Conservation (phyloP, 23 tunicate genomes). For the Corella eumyota region DNA sequence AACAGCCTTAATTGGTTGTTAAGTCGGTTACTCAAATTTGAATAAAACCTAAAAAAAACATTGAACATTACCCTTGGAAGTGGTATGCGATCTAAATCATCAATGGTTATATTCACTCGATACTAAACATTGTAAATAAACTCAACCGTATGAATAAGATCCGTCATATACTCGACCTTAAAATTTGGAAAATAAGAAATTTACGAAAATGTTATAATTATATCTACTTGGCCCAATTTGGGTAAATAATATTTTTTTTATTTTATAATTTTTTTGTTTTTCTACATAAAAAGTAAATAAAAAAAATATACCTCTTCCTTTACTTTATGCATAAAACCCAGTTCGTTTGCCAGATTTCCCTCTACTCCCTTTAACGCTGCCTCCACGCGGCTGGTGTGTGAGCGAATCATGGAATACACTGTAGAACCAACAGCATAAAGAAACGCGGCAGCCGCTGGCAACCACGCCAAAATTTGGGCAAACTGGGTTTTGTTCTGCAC, state of each 20-base stretch:
- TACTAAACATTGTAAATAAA: too few species aligned
- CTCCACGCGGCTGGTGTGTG: conserved; percentile 46
- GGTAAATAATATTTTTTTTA: too few species aligned
- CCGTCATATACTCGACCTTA: too few species aligned
- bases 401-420: conserved; percentile 53
- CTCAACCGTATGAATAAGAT: too few species aligned
- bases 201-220: background rate
- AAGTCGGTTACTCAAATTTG: background rate
- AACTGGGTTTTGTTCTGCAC: too few species aligned
- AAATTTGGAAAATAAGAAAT: background rate
- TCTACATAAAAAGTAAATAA: too few species aligned
- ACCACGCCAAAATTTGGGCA: conserved; percentile 53
- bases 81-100: conserved; percentile 53
- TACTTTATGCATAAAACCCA: conserved; percentile 85
- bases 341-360: conserved; percentile 53
- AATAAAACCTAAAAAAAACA: background rate
- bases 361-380: conserved; percentile 55
- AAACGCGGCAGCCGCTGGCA: conserved; percentile 40
- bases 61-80: conserved; percentile 22
- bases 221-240: too few species aligned
- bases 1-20: too few species aligned
- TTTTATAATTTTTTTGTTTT: too few species aligned
- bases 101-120: conserved; percentile 52
- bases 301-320: conserved; percentile 82
- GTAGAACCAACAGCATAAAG: conserved; percentile 6